Percentiles rank a stretch among this genome's conserved stretches.
phyloP scores from a whole-genome alignment of 2,888 invertebrate genomes.

The Meloe dianella region DNA sequence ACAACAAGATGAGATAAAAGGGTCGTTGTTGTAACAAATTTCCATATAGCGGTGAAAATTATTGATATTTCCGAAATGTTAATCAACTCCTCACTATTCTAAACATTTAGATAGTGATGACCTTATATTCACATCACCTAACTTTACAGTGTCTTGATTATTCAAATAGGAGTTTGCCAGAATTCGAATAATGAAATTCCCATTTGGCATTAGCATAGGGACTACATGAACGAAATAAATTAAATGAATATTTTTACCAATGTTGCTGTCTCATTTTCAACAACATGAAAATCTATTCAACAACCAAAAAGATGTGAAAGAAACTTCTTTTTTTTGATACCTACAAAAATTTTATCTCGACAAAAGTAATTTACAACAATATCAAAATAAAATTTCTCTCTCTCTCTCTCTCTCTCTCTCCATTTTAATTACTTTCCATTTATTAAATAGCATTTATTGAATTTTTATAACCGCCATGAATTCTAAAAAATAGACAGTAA shows the following conservation, averaged over 20 bases:
- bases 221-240: constrained; percentile 38
- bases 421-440: too few species aligned
- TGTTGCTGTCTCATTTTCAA: constrained; percentile 23
- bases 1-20: not conserved
- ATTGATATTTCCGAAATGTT: constrained; percentile 6
- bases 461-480: constrained; percentile 27
- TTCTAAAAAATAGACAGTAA: not conserved
- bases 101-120: constrained; percentile 2
- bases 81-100: not conserved
- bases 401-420: too few species aligned
- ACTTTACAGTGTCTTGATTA: constrained; percentile 30
- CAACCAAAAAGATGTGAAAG: too few species aligned
- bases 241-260: constrained; percentile 36
- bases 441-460: constrained; percentile 3
- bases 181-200: constrained; percentile 42
- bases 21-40: not conserved
- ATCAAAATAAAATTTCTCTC: not conserved
- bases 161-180: constrained; percentile 41
- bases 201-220: constrained; percentile 36
- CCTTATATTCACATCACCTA: constrained; percentile 26
- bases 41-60: constrained; percentile 9
- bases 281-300: constrained; percentile 18
- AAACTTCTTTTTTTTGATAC: too few species aligned
- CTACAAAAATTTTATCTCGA: too few species aligned
- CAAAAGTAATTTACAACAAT: too few species aligned